Evolutionary conservation across 2,797 vertebrate genomes (phyloP).

Genomic region (Chaetodon trifasciatus): DNA sequence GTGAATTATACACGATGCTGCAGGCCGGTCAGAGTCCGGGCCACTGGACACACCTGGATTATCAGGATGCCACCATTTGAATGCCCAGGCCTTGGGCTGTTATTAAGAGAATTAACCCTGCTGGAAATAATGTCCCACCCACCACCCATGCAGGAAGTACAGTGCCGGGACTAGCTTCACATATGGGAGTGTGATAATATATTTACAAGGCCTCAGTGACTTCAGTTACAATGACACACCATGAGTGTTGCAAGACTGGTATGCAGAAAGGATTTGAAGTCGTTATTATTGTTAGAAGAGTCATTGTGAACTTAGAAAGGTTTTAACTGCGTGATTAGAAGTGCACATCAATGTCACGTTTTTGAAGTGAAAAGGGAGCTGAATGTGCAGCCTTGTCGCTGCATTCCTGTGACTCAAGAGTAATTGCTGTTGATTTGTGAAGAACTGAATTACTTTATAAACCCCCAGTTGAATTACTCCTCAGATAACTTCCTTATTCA

Average conservation of each 20-base stretch:
- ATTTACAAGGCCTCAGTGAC: slow-evolving; percentile 46
- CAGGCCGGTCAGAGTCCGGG: slow-evolving; percentile 38
- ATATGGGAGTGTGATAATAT: slow-evolving; percentile 38
- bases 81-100: slow-evolving; percentile 4
- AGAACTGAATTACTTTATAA: slow-evolving; percentile 16
- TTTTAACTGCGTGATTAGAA: slow-evolving; percentile 1
- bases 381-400: slow-evolving; percentile 20
- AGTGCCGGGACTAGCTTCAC: slow-evolving; percentile 36
- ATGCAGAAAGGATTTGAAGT: slow-evolving; percentile 36
- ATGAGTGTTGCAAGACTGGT: slow-evolving; percentile 28
- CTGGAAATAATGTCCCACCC: slow-evolving; percentile 16
- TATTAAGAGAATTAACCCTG: slow-evolving; percentile 36
- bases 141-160: slow-evolving; percentile 38
- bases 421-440: slow-evolving; percentile 31
- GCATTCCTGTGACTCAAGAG: slow-evolving; percentile 2
- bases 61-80: slow-evolving; percentile 50
- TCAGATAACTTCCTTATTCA: slow-evolving; percentile 25
- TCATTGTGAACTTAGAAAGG: neutral
- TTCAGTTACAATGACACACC: slow-evolving; percentile 33
- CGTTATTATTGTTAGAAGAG: slow-evolving; percentile 10
- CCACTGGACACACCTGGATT: slow-evolving; percentile 62
- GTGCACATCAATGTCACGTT: neutral
- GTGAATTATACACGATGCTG: slow-evolving; percentile 67
- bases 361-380: slow-evolving; percentile 7
- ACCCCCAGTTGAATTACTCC: slow-evolving; percentile 6